Conservation (phyloP, 2,888 invertebrate genomes). For the Andrena haemorrhoa region DNA sequence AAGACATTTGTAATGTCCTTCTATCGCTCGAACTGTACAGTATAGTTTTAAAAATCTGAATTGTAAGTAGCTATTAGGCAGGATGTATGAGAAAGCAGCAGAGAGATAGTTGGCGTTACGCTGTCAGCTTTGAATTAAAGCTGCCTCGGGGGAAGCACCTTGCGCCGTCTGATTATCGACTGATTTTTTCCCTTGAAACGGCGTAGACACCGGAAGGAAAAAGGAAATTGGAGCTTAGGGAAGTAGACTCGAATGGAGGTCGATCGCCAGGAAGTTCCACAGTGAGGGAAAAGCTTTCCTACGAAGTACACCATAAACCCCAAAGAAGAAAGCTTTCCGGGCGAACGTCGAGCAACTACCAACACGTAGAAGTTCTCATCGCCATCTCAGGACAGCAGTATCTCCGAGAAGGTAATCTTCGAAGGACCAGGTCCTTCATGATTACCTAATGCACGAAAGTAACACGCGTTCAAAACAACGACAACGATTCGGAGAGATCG, state of each 20-base stretch:
- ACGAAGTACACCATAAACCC: background rate
- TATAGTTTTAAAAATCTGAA: background rate
- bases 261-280: conserved; percentile 21
- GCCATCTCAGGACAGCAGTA: conserved; percentile 74
- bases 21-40: background rate
- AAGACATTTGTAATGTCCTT: background rate
- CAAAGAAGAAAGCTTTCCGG: background rate
- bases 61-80: background rate
- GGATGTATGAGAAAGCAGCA: too few species aligned
- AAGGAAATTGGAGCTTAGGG: conserved; percentile 77
- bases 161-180: background rate
- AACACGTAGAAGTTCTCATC: conserved; percentile 76
- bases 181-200: background rate
- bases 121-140: background rate
- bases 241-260: conserved; percentile 74
- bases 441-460: conserved; percentile 71
- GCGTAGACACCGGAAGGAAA: conserved; percentile 72
- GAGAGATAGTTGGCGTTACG: too few species aligned
- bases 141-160: background rate
- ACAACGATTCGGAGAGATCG: background rate
- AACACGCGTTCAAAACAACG: conserved; percentile 8
- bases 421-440: conserved; percentile 50
- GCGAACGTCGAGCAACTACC: conserved; percentile 36
- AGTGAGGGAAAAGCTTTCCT: background rate
- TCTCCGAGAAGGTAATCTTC: conserved; percentile 56